Evolutionary conservation across 2,797 vertebrate species (phyloP).

Genomic region (Bradypus variegatus): DNA sequence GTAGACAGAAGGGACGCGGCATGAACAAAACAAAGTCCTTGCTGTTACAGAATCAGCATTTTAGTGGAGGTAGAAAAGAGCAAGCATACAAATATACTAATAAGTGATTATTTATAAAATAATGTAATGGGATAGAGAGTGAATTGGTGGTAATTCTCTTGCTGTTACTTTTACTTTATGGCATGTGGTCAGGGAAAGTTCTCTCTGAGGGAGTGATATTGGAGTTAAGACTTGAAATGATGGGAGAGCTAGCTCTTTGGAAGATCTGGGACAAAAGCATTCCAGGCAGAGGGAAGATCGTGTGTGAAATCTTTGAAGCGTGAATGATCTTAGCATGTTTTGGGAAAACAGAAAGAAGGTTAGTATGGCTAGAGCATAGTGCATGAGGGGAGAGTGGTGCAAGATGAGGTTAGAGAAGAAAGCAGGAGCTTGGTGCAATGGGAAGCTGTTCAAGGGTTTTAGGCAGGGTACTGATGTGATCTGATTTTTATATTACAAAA

Average conservation of each 20-base stretch:
- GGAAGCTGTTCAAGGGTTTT: too few species aligned
- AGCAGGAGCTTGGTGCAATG: not conserved
- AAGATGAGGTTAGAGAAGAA: not conserved
- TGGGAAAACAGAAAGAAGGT: not conserved
- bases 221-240: too few species aligned
- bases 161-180: not conserved
- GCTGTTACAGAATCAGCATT: not conserved
- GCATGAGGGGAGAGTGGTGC: not conserved
- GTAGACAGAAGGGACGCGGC: not conserved
- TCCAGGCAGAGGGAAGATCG: not conserved
- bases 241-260: not conserved
- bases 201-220: not conserved
- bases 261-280: not conserved
- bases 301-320: not conserved
- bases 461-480: not conserved
- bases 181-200: not conserved
- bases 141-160: not conserved
- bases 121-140: not conserved
- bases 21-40: not conserved
- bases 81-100: not conserved
- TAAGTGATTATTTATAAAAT: not conserved
- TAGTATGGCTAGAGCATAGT: not conserved
- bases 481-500: not conserved
- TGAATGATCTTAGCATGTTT: not conserved
- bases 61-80: not conserved